Percentiles rank a stretch among this genome's conserved stretches.
These are phyloP conservation scores for Acheta domesticus DNA, from an alignment of 2,888 invertebrate genomes.

Conservation along the genomic window DNA sequence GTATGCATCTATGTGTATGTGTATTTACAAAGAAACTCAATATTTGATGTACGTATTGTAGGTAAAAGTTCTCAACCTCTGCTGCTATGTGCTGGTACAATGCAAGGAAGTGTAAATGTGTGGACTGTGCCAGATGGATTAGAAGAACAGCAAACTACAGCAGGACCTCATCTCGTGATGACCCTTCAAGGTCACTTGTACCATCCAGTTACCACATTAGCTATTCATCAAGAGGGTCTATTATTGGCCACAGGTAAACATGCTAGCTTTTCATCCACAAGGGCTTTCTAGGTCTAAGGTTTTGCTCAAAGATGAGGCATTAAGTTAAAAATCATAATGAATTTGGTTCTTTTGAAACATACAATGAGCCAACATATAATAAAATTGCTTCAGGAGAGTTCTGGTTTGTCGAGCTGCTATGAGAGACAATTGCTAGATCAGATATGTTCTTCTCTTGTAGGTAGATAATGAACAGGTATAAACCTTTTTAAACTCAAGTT, in stretches of 20 bases:
- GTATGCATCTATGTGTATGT: not conserved
- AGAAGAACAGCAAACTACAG: slow-evolving; percentile 31
- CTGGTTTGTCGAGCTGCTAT: too few relatives aligned
- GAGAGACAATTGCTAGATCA: too few relatives aligned
- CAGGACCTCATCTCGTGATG: slow-evolving; percentile 45
- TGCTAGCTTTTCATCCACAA: too few relatives aligned
- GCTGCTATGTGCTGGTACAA: slow-evolving; percentile 54
- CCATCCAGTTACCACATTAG: slow-evolving; percentile 52
- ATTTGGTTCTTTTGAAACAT: too few relatives aligned
- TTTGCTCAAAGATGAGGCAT: too few relatives aligned
- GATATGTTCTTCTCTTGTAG: too few relatives aligned
- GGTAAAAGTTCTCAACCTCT: slow-evolving; percentile 43
- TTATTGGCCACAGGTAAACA: slow-evolving; percentile 54
- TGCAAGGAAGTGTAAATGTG: slow-evolving; percentile 53
- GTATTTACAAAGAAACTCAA: slow-evolving; percentile 5
- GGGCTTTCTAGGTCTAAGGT: too few relatives aligned
- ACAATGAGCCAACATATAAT: too few relatives aligned
- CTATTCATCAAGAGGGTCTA: slow-evolving; percentile 53
- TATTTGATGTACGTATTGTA: not conserved
- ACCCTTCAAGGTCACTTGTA: slow-evolving; percentile 55
- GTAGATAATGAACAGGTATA: too few relatives aligned
- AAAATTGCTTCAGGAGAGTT: too few relatives aligned
- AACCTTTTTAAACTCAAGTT: too few relatives aligned
- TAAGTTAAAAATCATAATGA: too few relatives aligned
- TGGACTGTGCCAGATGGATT: slow-evolving; percentile 48